Base-by-base conservation (phyloP, 1,140 invertebrate species). In the Diorhabda elongata region DNA sequence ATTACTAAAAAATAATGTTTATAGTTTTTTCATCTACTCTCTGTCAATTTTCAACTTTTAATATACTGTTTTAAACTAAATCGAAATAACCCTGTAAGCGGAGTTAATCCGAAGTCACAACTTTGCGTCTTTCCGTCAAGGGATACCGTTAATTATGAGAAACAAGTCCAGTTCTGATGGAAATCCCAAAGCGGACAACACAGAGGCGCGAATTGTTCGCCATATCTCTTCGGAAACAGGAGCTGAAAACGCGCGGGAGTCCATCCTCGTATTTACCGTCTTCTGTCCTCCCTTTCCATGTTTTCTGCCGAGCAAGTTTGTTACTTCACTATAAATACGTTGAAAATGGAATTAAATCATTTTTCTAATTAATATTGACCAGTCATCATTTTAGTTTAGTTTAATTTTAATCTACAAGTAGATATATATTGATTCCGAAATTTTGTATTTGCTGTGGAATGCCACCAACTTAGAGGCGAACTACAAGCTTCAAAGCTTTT, bases 71-170 rank as follows among this genome's bases (percentile, higher is more conserved):
- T 26, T 26, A 26, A 26, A 26, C 26, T 1, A 26, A 26, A 26
- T 26, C 26, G 58, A 60, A n/a, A 41, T 41, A 7, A 42, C 26
- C 11, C 42, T 60, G 58, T 41, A 41, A 60, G 44, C 11, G 42
- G 56, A 26, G 61, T 69, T n/a, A 26, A 57, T 47, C 52, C 47
- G 4, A 11, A 62, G 43, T 61, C 70, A 71, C 65, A 71, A 65
- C 69, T 64, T 69, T 41, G 47, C 56, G 44, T 43, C 44, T 45
- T 64, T 58, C 66, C 67, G 58, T 42, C 59, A 59, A 62, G 72
- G 72, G 65, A 69, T 59, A 26, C 8, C 69, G 69, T 73, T 73
- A 73, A 73, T 73, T 73, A 73, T 69, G 72, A 73, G 72, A 69
- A 69, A 73, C 72, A 73, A 73, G 72, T 70, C 72, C 69, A 67